Percentiles rank a stretch among this genome's conserved stretches.
These are phyloP conservation scores for Philonicus albiceps DNA, from an alignment of 2,888 invertebrate genomes.

Conservation along the genomic window DNA sequence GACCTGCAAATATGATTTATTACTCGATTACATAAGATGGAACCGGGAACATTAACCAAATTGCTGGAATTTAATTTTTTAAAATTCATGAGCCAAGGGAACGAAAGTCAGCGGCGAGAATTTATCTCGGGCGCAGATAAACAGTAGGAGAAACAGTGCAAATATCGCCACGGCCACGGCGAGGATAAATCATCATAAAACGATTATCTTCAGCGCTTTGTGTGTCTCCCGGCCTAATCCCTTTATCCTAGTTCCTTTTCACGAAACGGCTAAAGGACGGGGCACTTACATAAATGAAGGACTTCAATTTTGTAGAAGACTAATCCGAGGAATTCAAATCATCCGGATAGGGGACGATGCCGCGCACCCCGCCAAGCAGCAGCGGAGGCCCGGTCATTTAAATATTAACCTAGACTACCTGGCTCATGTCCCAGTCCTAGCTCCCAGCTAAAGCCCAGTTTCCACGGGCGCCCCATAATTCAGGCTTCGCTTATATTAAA, in stretches of 20 bases:
- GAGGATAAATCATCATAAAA: slow-evolving; percentile 45
- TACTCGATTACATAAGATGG: slow-evolving; percentile 48
- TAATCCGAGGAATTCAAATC: slow-evolving; percentile 30
- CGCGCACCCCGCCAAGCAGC: not conserved
- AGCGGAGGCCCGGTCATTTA: not conserved
- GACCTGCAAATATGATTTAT: slow-evolving; percentile 47
- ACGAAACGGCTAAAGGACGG: not conserved
- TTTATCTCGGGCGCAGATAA: slow-evolving; percentile 32
- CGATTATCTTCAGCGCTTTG: slow-evolving; percentile 41
- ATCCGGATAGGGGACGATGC: not conserved
- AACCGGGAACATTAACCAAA: slow-evolving; percentile 47
- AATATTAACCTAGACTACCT: slow-evolving; percentile 23
- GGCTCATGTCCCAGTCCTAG: not conserved
- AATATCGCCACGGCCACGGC: slow-evolving; percentile 24
- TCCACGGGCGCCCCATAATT: not conserved
- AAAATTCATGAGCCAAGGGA: slow-evolving; percentile 31
- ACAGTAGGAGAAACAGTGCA: slow-evolving; percentile 27
- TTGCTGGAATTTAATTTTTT: slow-evolving; percentile 48
- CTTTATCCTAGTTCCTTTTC: slow-evolving; percentile 27
- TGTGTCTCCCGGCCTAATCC: slow-evolving; percentile 37
- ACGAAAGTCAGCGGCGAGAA: slow-evolving; percentile 26
- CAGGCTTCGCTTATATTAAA: not conserved
- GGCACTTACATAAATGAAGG: slow-evolving; percentile 31
- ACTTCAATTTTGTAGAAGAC: slow-evolving; percentile 27
- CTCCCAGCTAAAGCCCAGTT: not conserved